A percentile compares a stretch with the other conserved stretches of the same genome.
phyloP scores from a whole-genome alignment of 2,888 invertebrate genomes.

The Spilosoma lubricipeda region DNA sequence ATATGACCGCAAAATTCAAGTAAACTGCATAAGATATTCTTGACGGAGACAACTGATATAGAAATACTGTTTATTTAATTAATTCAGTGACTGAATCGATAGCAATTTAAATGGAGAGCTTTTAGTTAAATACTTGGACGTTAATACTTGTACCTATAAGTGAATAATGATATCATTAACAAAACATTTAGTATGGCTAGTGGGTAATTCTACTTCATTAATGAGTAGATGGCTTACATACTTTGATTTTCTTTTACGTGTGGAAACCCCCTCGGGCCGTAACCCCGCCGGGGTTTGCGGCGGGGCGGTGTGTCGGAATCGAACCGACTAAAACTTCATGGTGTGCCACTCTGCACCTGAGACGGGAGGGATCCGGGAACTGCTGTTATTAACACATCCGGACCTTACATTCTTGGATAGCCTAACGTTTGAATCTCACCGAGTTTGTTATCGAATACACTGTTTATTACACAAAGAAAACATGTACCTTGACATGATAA shows the following conservation, averaged over 20 bases:
- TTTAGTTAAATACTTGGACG: conserved; percentile 46
- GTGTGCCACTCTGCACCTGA: too few species aligned
- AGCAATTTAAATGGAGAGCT: conserved; percentile 61
- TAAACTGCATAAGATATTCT: conserved; percentile 51
- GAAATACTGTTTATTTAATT: conserved; percentile 49
- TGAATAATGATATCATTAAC: conserved; percentile 31
- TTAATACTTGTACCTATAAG: conserved; percentile 32
- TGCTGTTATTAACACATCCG: too few species aligned
- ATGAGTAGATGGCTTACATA: conserved; percentile 26
- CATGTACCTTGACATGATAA: conserved; percentile 28
- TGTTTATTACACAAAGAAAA: conserved; percentile 21
- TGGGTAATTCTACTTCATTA: conserved; percentile 24
- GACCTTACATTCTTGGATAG: conserved; percentile 32
- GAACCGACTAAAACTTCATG: too few species aligned
- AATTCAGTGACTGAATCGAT: conserved; percentile 52
- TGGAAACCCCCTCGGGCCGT: too few species aligned
- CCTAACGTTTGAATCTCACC: conserved; percentile 34
- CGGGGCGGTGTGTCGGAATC: too few species aligned
- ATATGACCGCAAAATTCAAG: conserved; percentile 42
- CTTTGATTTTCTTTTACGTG: too few species aligned
- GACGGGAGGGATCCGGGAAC: too few species aligned
- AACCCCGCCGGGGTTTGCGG: too few species aligned
- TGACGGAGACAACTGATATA: conserved; percentile 50
- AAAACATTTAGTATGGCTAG: conserved; percentile 13
- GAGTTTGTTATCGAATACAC: conserved; percentile 16